Conservation (phyloP, 1,140 invertebrate species). For the Macrosteles quadrilineatus region DNA sequence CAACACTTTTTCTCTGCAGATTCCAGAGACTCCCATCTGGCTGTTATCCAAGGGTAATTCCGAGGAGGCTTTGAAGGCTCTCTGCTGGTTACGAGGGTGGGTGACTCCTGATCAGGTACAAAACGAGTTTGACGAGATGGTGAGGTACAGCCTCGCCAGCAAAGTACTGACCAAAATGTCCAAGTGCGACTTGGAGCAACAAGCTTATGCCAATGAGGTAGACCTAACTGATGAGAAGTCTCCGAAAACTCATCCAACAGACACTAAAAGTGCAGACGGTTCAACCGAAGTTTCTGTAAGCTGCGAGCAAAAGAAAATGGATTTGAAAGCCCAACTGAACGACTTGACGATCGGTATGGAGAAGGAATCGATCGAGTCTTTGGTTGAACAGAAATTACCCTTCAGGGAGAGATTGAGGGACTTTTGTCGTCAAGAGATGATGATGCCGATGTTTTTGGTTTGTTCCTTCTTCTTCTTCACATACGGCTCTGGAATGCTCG, state of each 20-base stretch:
- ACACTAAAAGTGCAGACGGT: no score
- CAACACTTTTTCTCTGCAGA: no score
- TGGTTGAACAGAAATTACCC: slow-evolving; percentile 19
- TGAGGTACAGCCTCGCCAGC: slow-evolving; percentile 40
- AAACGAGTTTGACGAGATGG: slow-evolving; percentile 52
- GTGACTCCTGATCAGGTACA: slow-evolving; percentile 50
- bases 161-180: slow-evolving; percentile 31
- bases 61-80: slow-evolving; percentile 52
- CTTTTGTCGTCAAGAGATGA: slow-evolving; percentile 53
- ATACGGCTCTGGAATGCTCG: slow-evolving; percentile 54
- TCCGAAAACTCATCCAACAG: no score
- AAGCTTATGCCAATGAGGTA: slow-evolving; percentile 3
- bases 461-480: slow-evolving; percentile 56
- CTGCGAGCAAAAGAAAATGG: no score
- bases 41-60: slow-evolving; percentile 54
- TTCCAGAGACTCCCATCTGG: slow-evolving; percentile 69
- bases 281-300: no score
- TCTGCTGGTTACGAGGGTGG: slow-evolving; percentile 57
- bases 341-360: no score
- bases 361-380: no score
- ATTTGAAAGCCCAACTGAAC: no score
- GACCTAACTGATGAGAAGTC: slow-evolving; percentile 1
- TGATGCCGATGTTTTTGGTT: slow-evolving; percentile 53
- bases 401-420: slow-evolving; percentile 43
- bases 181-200: background rate